Conservation (phyloP, 2,113 vertebrate species). For the Drymodes brunneopygia region DNA sequence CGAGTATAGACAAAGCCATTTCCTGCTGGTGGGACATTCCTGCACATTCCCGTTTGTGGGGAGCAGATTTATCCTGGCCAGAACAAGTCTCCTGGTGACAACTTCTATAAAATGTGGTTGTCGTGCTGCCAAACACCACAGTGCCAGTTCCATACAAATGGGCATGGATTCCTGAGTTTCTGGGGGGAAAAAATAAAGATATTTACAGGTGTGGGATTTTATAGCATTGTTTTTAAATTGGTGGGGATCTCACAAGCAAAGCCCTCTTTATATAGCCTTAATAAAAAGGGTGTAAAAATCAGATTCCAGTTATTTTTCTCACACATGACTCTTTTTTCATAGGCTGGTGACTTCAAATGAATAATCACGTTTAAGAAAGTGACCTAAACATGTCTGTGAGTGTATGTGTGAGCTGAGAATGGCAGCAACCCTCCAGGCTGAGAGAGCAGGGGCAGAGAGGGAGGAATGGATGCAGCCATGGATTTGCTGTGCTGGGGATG, state of each 20-base stretch:
- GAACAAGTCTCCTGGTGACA: background rate
- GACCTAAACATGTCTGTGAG: background rate
- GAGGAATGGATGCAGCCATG: background rate
- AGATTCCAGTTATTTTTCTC: background rate
- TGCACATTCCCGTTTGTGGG: background rate
- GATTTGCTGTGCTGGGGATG: background rate
- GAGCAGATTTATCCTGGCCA: background rate
- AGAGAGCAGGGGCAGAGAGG: background rate
- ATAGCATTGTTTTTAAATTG: background rate
- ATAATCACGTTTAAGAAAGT: background rate
- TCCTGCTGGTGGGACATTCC: background rate
- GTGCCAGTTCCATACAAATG: background rate
- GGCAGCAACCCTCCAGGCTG: background rate
- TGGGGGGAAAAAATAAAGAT: background rate
- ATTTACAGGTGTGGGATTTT: background rate
- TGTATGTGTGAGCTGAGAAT: background rate
- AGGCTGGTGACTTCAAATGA: background rate
- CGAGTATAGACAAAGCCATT: background rate
- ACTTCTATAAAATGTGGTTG: background rate
- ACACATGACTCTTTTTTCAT: fast-evolving
- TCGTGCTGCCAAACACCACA: background rate
- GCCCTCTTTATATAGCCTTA: fast-evolving
- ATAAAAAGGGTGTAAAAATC: background rate
- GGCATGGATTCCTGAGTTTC: background rate
- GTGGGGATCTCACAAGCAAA: background rate